A percentile compares a stretch with the other conserved stretches of the same genome.
Evolutionary conservation across 2,797 vertebrate species (phyloP).

Genomic region (Centropyge bicolor): DNA sequence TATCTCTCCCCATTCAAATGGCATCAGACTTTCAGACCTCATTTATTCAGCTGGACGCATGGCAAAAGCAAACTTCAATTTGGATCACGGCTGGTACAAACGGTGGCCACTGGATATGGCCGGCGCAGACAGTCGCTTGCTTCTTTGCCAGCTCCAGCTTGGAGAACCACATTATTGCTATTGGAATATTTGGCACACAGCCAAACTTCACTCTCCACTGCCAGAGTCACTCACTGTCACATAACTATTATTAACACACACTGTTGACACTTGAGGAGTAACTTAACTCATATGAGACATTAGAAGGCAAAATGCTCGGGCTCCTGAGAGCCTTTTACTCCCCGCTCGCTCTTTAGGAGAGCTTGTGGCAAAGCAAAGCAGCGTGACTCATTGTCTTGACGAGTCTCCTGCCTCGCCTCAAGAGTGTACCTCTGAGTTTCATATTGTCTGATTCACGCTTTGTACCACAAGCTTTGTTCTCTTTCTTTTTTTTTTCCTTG

Average conservation of each 20-base stretch:
- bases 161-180: conserved; percentile 59
- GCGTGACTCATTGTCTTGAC: conserved; percentile 68
- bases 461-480: conserved; percentile 46
- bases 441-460: conserved; percentile 53
- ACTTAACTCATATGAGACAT: conserved; percentile 61
- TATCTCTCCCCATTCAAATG: conserved; percentile 52
- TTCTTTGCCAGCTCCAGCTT: conserved; percentile 62
- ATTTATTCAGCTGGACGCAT: conserved; percentile 53
- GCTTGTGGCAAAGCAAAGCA: conserved; percentile 59
- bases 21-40: conserved; percentile 50
- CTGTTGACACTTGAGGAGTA: conserved; percentile 70
- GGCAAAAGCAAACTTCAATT: conserved; percentile 61
- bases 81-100: conserved; percentile 61
- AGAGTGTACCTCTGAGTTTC: conserved; percentile 56
- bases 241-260: conserved; percentile 72
- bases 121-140: conserved; percentile 41
- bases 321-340: conserved; percentile 58
- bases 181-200: conserved; percentile 67
- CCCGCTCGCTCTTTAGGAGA: conserved; percentile 57
- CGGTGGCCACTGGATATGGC: conserved; percentile 42
- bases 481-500: conserved; percentile 26
- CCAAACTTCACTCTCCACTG: conserved; percentile 49
- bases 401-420: conserved; percentile 46
- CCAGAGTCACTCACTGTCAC: conserved; percentile 71
- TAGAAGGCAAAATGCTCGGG: conserved; percentile 49